Conservation (phyloP, 2,888 invertebrate species). For the Aproaerema taeniolella region DNA sequence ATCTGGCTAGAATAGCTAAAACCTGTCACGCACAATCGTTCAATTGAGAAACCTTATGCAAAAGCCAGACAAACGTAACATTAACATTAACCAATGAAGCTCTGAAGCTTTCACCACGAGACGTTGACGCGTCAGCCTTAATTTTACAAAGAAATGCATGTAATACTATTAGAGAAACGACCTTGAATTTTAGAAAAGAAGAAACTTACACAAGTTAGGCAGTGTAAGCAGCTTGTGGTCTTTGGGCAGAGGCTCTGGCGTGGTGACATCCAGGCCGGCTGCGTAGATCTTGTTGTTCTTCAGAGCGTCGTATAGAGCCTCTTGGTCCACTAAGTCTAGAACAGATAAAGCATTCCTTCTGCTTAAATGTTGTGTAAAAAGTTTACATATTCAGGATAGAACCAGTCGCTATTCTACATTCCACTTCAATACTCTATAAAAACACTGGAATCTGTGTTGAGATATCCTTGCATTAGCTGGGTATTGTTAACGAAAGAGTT, state of each 20-base stretch:
- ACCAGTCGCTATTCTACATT: no score
- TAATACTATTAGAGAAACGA: background rate
- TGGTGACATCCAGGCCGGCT: conserved; percentile 94
- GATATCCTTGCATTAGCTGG: no score
- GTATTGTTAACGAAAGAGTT: no score
- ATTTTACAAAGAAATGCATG: background rate
- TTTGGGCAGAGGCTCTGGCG: conserved; percentile 91
- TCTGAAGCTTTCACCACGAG: no score
- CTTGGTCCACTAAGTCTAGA: conserved; percentile 85
- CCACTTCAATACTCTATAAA: no score
- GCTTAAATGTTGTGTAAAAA: background rate
- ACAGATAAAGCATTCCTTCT: conserved; percentile 13
- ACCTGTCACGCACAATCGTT: background rate
- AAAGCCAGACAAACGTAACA: background rate
- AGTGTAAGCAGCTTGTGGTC: conserved; percentile 87
- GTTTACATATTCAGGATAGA: background rate
- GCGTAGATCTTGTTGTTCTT: conserved; percentile 85
- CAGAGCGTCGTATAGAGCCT: conserved; percentile 87
- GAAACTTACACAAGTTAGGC: conserved; percentile 66
- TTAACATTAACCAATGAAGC: no score
- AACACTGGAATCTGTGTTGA: no score
- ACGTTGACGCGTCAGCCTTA: background rate
- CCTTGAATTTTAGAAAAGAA: background rate
- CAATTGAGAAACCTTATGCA: background rate
- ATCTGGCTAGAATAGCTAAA: no score